Base-by-base conservation (phyloP, 2,113 vertebrate genomes). In the Chaetops frenatus region DNA sequence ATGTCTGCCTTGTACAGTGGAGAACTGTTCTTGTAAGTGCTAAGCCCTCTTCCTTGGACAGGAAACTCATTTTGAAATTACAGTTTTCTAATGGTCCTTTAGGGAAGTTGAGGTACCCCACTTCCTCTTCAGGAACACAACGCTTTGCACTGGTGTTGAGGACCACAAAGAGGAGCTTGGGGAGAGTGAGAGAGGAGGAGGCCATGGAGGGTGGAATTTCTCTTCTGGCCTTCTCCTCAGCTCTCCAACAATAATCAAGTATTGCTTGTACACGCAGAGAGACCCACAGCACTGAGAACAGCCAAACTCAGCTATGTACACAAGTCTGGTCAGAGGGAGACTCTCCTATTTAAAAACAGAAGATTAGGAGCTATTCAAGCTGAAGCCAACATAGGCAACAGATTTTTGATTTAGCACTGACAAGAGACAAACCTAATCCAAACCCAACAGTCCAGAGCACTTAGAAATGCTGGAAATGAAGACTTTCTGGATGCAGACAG, bases 11-110 rank as follows among this genome's bases (percentile, higher is more conserved):
- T 0, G 57, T 80, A 95, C 88, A 94, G 83, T 42, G 66, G 65
- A 88, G 73, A 95, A 86, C 92, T 96, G 89, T 95, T 96, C 95
- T 69, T 40, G n/a, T 20, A 96, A 96, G 88, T 56, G 88, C 94
- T 93, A 96, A 95, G 88, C 89, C 89, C 92, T 94, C 86, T 76
- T 91, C 86, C 94, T 89, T 91, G 83, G 93, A 65, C 92, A 94
- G 96, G 95, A 97, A 96, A 95, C 93, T 88, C 76, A 24, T 95
- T 96, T 94, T 88, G 89, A 96, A 96, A 91, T 91, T 82, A 92
- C 40, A 83, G 93, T 96, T 97, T 96, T 94, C 90, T 95, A 96
- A 97, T 94, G 90, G 94, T 90, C 91, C 91, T 96, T 97, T 40
- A 83, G 97, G 96, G 95, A 97, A 95, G 86, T 36, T 92, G 91